Base-by-base conservation (phyloP, 2,113 vertebrate genomes). In the Recurvirostra avosetta region DNA sequence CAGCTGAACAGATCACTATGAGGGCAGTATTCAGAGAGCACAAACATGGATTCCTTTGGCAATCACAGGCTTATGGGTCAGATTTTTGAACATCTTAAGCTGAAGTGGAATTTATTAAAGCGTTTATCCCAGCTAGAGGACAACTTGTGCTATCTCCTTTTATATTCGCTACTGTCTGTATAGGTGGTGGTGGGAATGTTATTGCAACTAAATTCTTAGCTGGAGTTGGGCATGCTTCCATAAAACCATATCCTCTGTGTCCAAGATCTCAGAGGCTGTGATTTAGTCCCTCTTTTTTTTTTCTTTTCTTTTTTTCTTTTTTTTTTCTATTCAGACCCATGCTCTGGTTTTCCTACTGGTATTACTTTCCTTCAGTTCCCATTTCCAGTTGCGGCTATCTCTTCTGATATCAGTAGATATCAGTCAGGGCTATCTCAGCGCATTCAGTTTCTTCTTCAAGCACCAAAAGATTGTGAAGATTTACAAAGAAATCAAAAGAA, bases 301-400 rank as follows among this genome's bases (percentile, higher is more conserved):
- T 16, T 18, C 9, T 15, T 2, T 1, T 4, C 6, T 25, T 27
- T 2, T 3, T 11, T 41, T 8, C 32, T 32, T 32, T 26, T 27
- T 2, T 4, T 13, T 41, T 11, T 36, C 27, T 38, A 11, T 80
- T 80, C 17, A 70, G 9, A 52, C 12, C 8, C 12, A 19, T 36
- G 21, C 1, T 62, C 15, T 21, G 7, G 1, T 52, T 40, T 71
- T 66, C 16, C 52, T 77, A 25, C 4, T 25, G 40, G 4, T 8
- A 65, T 61, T 59, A 14, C 2, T 30, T 73, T 41, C 49, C 78
- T 72, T 36, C 10, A 49, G 5, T 74, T 78, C 12, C 5, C 23
- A 38, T 85, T 88, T 85, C 27, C 52, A 67, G 3, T 40, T 67
- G 16, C 5, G 3, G 2, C 11, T 53, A 6, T 66, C 5, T 59